Base-by-base conservation (phyloP, 2,888 invertebrate genomes). In the Temnothorax rugatulus region DNA sequence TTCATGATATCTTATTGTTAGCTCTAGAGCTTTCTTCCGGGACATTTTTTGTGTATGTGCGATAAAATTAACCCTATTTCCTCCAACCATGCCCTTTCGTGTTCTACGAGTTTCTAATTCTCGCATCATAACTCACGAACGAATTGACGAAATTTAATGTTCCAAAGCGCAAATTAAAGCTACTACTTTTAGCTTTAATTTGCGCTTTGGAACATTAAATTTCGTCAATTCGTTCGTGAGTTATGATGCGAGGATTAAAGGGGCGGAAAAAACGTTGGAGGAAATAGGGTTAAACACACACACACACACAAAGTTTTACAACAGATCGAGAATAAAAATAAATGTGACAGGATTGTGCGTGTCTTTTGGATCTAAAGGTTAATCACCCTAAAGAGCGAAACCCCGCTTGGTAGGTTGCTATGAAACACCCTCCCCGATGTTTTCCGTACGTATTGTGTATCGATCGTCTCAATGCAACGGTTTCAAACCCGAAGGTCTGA, bases 351-450 rank as follows among this genome's bases (percentile, higher is more conserved):
- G 7, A 38, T n/a, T 11, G 63, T 4, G 41, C 29, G 34, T 47
- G 15, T 34, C 21, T 79, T 34, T 0, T 21, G 4, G 8, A 21
- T 71, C 34, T 18, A n/a, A 34, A 38, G 47, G 69, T 79, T 79
- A 47, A 54, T 69, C 69, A 59, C 47, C 21, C 34, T 21, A 38
- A 13, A 13, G 57, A n/a, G 34, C 41, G 87, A 87, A 89, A 87
- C 89, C 86, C 83, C 77, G 77, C 74, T 83, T 57, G 84, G 34
- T 77, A 57, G 82, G 77, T 86, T 77, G 71, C 81, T 73, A 84
- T 75, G 83, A 84, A 82, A 74, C 84, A 81, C 63, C 82, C 88
- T 77, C 21, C 57, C 50, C 41, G 50, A 44, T 83, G 64, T 75
- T 84, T 83, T 29, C 74, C 29, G 61, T 63, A 41, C 66, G 77